Percentiles rank a stretch among this genome's conserved stretches.
phyloP scores from a whole-genome alignment of 2,888 invertebrate genomes.

The Autographa pulchrina region DNA sequence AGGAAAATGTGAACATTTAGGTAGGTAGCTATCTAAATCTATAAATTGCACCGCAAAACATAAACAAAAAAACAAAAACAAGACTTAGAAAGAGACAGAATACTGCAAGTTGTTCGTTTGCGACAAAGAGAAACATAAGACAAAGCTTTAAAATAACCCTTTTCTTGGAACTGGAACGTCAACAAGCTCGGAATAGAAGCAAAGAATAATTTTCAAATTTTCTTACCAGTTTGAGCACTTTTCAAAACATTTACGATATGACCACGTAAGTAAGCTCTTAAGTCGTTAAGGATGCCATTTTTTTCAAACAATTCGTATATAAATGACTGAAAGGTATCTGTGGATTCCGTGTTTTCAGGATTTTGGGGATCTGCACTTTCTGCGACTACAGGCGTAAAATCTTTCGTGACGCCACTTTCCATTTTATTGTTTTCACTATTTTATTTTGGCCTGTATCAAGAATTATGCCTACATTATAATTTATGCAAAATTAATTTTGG shows the following conservation, averaged over 20 bases:
- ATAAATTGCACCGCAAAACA: neutral
- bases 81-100: conserved; percentile 24
- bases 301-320: conserved; percentile 90
- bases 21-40: neutral
- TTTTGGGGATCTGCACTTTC: conserved; percentile 60
- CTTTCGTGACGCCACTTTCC: conserved; percentile 63
- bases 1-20: no score
- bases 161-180: conserved; percentile 14
- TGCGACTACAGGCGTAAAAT: conserved; percentile 36
- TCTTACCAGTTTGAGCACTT: conserved; percentile 81
- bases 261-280: conserved; percentile 89
- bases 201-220: conserved; percentile 7
- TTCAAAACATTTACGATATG: conserved; percentile 89
- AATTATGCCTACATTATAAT: conserved; percentile 57
- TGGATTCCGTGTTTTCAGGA: conserved; percentile 64
- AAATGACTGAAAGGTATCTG: conserved; percentile 89
- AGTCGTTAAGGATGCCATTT: conserved; percentile 89
- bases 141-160: conserved; percentile 11
- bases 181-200: neutral
- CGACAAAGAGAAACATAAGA: conserved; percentile 18
- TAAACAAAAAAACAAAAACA: conserved; percentile 14
- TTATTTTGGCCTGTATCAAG: conserved; percentile 20
- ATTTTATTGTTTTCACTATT: conserved; percentile 64
- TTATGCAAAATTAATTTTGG: conserved; percentile 51
- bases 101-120: neutral